phyloP scores from a whole-genome alignment of 2,888 invertebrate genomes.

The Drosophila conformis region DNA sequence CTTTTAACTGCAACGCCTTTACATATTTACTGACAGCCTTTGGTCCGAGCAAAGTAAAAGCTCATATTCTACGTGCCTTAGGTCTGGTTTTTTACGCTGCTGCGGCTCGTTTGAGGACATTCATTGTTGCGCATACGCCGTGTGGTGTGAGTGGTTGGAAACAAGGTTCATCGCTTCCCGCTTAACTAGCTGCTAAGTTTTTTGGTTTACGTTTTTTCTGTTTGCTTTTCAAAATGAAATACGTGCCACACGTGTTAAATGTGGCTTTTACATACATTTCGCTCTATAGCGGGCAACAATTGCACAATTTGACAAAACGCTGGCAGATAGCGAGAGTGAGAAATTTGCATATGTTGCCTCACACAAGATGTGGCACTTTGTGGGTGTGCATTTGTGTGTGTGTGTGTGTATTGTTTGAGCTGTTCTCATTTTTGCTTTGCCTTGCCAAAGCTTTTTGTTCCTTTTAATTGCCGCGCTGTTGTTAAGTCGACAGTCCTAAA shows the following conservation, averaged over 20 bases:
- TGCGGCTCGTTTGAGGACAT: constrained; percentile 28
- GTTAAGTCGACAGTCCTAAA: constrained; percentile 25
- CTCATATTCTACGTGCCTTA: constrained; percentile 42
- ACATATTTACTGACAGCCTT: constrained; percentile 3
- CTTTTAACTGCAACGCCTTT: neutral
- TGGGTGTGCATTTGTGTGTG: neutral
- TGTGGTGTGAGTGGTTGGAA: constrained; percentile 16
- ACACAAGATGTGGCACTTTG: constrained; percentile 29
- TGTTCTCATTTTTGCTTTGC: constrained; percentile 20
- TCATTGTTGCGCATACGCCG: constrained; percentile 61
- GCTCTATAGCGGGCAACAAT: constrained; percentile 56
- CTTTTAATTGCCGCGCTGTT: constrained; percentile 62
- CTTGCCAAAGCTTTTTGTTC: constrained; percentile 48
- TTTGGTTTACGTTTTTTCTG: constrained; percentile 10
- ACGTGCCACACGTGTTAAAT: constrained; percentile 78
- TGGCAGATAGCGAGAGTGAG: neutral
- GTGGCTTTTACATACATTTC: constrained; percentile 49
- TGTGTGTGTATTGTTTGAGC: constrained; percentile 30
- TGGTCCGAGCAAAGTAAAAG: constrained; percentile 29
- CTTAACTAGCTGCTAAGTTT: constrained; percentile 49
- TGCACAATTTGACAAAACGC: constrained; percentile 65
- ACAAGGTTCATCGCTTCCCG: constrained; percentile 65
- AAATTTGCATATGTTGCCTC: constrained; percentile 67
- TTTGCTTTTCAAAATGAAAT: constrained; percentile 67
- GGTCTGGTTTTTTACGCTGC: constrained; percentile 17